Conservation (phyloP, 2,797 vertebrate species). For the Phylloscopus collybita region DNA sequence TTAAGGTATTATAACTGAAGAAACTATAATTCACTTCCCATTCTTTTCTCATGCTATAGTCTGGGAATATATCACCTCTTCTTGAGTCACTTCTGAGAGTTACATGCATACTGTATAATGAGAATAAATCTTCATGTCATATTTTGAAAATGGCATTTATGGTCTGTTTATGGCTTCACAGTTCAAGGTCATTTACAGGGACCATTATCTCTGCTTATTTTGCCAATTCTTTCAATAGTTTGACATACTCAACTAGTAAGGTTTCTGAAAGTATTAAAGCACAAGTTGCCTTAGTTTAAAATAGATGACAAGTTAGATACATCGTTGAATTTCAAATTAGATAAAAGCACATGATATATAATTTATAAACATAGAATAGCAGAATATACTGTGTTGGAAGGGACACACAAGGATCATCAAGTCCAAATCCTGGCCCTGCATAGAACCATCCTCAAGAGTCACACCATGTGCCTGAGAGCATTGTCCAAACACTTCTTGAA, state of each 20-base stretch:
- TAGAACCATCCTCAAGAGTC: not conserved
- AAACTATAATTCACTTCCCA: not conserved
- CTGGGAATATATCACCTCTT: not conserved
- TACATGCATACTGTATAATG: not conserved
- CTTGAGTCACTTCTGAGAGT: not conserved
- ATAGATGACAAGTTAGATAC: not conserved
- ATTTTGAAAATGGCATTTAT: conserved; percentile 5
- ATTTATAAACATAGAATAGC: not conserved
- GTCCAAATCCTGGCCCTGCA: fast-evolving
- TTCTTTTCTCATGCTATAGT: not conserved
- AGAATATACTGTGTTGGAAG: not conserved
- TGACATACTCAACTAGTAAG: not conserved
- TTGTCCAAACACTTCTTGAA: not conserved
- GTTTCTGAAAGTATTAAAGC: not conserved
- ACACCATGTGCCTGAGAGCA: not conserved
- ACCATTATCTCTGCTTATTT: not conserved
- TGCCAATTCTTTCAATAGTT: not conserved
- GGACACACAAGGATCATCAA: not conserved
- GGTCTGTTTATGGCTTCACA: not conserved
- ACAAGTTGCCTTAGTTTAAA: not conserved
- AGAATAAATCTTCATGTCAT: not conserved
- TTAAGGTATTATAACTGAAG: not conserved
- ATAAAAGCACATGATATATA: not conserved
- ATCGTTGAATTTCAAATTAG: not conserved
- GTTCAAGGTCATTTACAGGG: conserved; percentile 3